A percentile compares a stretch with the other conserved stretches of the same genome.
Evolutionary conservation across 1,140 invertebrate species (phyloP).

Genomic region (Rhizoglyphus robini): DNA sequence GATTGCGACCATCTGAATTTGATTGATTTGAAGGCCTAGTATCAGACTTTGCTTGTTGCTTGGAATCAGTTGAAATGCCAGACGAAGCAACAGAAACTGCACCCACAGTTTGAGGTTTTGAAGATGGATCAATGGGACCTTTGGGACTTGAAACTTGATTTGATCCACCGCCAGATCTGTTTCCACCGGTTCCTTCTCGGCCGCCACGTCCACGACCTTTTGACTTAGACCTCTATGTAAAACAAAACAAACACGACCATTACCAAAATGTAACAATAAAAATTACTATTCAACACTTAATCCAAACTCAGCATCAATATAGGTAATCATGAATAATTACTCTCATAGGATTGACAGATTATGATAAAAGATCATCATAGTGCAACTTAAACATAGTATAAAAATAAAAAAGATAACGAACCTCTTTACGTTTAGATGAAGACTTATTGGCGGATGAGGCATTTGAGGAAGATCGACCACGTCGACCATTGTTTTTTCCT

Average conservation of each 20-base stretch:
- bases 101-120: no score
- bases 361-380: constrained; percentile 26
- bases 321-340: constrained; percentile 21
- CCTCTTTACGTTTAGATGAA: not conserved
- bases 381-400: not conserved
- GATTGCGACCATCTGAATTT: no score
- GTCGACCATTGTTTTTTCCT: not conserved
- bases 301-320: not conserved
- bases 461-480: not conserved
- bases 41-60: no score
- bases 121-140: no score
- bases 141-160: no score
- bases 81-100: no score
- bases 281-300: no score
- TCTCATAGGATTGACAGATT: constrained; percentile 32
- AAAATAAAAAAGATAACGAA: not conserved
- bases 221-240: not conserved
- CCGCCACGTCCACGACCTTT: constrained; percentile 28
- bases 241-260: not conserved
- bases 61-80: no score
- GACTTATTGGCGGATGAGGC: not conserved
- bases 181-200: no score
- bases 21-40: no score
- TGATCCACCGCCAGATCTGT: no score
- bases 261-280: no score